Evolutionary conservation across 2,888 invertebrate genomes (phyloP).

Genomic region (Melieria picta): DNA sequence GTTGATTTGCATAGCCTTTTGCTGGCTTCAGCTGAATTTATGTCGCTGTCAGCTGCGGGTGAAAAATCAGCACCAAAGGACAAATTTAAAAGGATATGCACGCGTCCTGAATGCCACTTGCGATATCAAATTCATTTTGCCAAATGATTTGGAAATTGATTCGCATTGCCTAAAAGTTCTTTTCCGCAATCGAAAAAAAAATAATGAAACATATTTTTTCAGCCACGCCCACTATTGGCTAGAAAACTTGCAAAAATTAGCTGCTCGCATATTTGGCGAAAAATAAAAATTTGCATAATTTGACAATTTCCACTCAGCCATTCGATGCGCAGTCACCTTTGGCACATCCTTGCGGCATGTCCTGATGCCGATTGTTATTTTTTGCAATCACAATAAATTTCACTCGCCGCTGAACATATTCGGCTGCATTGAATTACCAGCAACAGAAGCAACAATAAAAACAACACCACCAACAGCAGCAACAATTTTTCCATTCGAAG

Average conservation of each 20-base stretch:
- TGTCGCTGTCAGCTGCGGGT: slow-evolving; percentile 35
- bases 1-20: too few relatives aligned
- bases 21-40: background rate
- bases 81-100: background rate
- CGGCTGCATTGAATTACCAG: background rate
- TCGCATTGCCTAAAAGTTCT: slow-evolving; percentile 54
- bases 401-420: slow-evolving; percentile 28
- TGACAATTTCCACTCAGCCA: slow-evolving; percentile 1
- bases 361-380: slow-evolving; percentile 4
- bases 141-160: background rate
- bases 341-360: slow-evolving; percentile 4
- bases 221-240: background rate
- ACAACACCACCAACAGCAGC: too few relatives aligned
- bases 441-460: background rate
- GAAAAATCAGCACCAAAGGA: background rate
- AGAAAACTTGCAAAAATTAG: background rate
- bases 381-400: slow-evolving; percentile 38
- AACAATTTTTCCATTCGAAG: too few relatives aligned
- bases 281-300: slow-evolving; percentile 54
- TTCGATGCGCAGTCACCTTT: background rate
- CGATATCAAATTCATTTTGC: background rate
- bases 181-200: background rate
- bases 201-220: slow-evolving; percentile 2
- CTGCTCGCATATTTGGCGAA: slow-evolving; percentile 50
- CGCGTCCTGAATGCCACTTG: background rate